Conservation (phyloP, 2,113 vertebrate genomes). For the Cochlearius cochlearius region DNA sequence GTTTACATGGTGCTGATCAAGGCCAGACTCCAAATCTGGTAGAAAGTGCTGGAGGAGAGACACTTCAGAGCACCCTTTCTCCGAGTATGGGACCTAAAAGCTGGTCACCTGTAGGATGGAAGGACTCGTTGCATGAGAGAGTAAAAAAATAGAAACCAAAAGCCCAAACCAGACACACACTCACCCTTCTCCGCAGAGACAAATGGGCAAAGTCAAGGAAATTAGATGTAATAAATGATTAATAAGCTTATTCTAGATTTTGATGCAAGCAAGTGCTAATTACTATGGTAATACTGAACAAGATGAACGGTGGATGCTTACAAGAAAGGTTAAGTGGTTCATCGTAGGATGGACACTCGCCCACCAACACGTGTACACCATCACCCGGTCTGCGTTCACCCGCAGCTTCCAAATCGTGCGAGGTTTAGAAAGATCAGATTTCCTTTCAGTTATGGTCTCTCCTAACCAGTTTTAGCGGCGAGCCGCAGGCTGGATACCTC, state of each 20-base stretch:
- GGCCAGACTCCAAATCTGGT: not conserved
- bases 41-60: not conserved
- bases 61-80: not conserved
- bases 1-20: not conserved
- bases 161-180: not conserved
- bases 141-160: not conserved
- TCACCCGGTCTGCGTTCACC: not conserved
- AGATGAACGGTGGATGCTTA: not conserved
- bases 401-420: not conserved
- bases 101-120: not conserved
- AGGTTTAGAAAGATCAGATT: not conserved
- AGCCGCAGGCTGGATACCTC: not conserved
- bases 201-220: not conserved
- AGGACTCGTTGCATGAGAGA: not conserved
- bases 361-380: not conserved
- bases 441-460: not conserved
- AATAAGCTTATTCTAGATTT: not conserved
- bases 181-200: not conserved
- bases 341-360: not conserved
- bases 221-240: not conserved
- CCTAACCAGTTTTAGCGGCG: not conserved
- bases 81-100: not conserved
- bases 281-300: not conserved
- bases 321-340: not conserved
- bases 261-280: not conserved